Evolutionary conservation across 2,113 vertebrate species (phyloP).

Genomic region (Sapajus apella): DNA sequence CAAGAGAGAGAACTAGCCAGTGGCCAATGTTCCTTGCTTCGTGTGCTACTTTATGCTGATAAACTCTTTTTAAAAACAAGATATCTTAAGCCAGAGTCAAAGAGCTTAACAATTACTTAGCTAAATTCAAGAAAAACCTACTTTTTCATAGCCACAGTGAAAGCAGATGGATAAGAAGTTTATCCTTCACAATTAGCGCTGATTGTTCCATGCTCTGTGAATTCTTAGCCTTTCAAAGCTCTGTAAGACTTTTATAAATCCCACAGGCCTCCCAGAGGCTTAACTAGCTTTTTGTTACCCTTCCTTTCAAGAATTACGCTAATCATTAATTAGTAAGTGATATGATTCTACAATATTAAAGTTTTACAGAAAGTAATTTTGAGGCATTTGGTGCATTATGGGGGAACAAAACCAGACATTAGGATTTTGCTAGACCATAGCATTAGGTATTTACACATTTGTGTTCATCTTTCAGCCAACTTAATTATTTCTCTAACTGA

Average conservation of each 20-base stretch:
- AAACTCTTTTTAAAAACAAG: background rate
- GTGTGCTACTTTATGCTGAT: background rate
- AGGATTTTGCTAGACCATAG: background rate
- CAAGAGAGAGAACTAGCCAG: background rate
- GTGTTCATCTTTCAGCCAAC: background rate
- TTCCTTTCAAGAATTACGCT: constrained; percentile 9
- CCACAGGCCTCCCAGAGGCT: background rate
- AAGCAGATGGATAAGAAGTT: background rate
- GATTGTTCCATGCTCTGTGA: background rate
- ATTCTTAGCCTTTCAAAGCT: background rate
- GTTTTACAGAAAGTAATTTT: constrained; percentile 32
- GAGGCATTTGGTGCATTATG: background rate
- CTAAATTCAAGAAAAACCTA: background rate
- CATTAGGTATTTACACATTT: background rate
- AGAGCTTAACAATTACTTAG: background rate
- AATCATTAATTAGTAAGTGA: constrained; percentile 31
- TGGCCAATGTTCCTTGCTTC: background rate
- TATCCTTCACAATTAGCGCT: background rate
- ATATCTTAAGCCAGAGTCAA: constrained; percentile 2
- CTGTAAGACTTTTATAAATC: background rate
- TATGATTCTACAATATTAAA: background rate
- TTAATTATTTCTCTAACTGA: constrained; percentile 28
- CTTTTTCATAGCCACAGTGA: background rate
- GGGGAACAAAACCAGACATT: background rate
- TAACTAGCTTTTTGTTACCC: background rate